Conservation (phyloP, 2,888 invertebrate species). For the Drosophila sordidula region DNA sequence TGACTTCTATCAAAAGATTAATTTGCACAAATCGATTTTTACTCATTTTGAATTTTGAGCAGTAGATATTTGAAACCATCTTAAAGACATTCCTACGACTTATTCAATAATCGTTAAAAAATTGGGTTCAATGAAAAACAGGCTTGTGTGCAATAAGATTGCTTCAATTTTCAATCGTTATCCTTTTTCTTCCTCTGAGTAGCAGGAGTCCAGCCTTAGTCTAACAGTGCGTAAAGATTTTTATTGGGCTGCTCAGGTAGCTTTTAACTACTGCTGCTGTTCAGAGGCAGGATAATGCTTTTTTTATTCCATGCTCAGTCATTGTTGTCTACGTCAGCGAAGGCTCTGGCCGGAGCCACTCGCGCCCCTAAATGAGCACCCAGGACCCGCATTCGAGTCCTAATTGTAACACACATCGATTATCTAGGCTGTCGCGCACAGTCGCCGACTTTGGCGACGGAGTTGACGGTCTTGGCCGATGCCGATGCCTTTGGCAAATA, state of each 20-base stretch:
- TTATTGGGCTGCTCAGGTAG: not conserved
- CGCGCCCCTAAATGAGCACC: not conserved
- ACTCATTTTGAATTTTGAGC: too few relatives aligned
- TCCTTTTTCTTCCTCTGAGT: not conserved
- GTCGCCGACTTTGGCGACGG: slow-evolving; percentile 2
- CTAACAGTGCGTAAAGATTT: not conserved
- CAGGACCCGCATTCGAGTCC: slow-evolving; percentile 8
- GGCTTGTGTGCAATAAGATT: not conserved
- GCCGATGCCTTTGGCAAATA: slow-evolving; percentile 58
- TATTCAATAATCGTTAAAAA: too few relatives aligned
- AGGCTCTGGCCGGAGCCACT: not conserved
- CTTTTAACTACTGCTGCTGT: not conserved
- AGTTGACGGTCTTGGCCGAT: slow-evolving; percentile 18
- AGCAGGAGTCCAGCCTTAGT: not conserved
- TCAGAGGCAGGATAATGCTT: too few relatives aligned
- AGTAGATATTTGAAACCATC: too few relatives aligned
- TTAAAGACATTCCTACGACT: too few relatives aligned
- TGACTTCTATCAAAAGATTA: too few relatives aligned
- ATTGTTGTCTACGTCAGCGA: not conserved
- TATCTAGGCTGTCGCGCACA: slow-evolving; percentile 23
- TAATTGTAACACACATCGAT: slow-evolving; percentile 61
- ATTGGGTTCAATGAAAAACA: too few relatives aligned
- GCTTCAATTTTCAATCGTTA: not conserved
- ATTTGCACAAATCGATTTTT: too few relatives aligned
- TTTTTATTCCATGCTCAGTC: not conserved